A percentile compares a stretch with the other conserved stretches of the same genome.
These are phyloP conservation scores for Siniperca obscura DNA, from an alignment of 2,797 vertebrate species.

Conservation along the genomic window DNA sequence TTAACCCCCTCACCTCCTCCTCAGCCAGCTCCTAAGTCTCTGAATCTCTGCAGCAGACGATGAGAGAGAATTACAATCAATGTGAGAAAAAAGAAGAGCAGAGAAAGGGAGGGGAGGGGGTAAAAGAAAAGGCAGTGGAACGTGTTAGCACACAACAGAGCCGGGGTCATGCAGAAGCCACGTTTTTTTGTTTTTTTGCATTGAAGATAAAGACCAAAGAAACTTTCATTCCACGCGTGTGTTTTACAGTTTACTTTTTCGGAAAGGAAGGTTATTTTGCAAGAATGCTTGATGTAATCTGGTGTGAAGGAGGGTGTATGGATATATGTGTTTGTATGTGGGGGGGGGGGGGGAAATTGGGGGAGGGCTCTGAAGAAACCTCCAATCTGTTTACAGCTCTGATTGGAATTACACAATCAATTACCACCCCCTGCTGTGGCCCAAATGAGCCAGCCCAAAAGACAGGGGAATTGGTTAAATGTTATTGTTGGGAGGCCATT, in stretches of 20 bases:
- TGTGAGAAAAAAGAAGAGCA: constrained; percentile 49
- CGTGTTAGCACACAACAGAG: constrained; percentile 66
- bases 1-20: constrained; percentile 76
- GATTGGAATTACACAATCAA: constrained; percentile 85
- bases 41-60: constrained; percentile 51
- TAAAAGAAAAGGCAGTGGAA: constrained; percentile 50
- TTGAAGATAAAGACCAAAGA: constrained; percentile 38
- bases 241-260: constrained; percentile 20
- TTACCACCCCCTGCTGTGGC: constrained; percentile 80
- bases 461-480: constrained; percentile 90
- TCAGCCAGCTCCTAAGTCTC: constrained; percentile 52
- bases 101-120: neutral
- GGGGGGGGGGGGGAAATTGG: neutral
- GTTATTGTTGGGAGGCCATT: constrained; percentile 92
- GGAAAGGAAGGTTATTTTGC: constrained; percentile 40
- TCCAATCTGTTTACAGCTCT: constrained; percentile 83
- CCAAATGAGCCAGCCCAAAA: constrained; percentile 87
- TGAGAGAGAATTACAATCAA: constrained; percentile 69
- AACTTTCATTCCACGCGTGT: neutral
- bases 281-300: constrained; percentile 77
- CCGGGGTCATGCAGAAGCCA: constrained; percentile 55
- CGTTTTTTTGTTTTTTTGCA: neutral
- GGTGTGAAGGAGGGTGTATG: constrained; percentile 37
- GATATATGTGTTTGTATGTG: constrained; percentile 30
- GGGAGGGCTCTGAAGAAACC: constrained; percentile 75